These are phyloP conservation scores for Agrochola litura DNA, from an alignment of 2,888 invertebrate species.

Conservation along the genomic window DNA sequence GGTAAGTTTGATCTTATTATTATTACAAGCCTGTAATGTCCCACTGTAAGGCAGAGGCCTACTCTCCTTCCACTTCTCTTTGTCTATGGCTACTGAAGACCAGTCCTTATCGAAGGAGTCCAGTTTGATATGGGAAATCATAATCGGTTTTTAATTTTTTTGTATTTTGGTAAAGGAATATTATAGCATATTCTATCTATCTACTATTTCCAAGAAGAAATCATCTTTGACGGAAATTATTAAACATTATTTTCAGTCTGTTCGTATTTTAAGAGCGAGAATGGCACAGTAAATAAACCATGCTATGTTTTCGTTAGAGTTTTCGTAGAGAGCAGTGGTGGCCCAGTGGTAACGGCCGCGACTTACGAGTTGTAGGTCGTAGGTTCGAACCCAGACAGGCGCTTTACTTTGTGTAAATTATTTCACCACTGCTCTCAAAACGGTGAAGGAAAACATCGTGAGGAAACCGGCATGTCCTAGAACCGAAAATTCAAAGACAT, in stretches of 20 bases:
- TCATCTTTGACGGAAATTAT: neutral
- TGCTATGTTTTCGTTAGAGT: neutral
- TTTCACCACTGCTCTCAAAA: too few relatives aligned
- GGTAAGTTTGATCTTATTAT: constrained; percentile 77
- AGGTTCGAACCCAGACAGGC: too few relatives aligned
- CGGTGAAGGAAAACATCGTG: too few relatives aligned
- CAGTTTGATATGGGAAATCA: neutral
- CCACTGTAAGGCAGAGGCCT: neutral
- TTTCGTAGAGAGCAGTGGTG: too few relatives aligned
- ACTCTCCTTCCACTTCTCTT: neutral
- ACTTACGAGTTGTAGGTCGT: too few relatives aligned
- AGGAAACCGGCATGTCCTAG: too few relatives aligned
- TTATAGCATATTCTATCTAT: neutral
- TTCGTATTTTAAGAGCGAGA: constrained; percentile 1
- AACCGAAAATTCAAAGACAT: too few relatives aligned
- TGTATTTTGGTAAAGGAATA: neutral
- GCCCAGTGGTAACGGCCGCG: too few relatives aligned
- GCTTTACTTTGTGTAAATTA: too few relatives aligned
- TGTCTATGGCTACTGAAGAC: neutral
- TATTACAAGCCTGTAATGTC: neutral
- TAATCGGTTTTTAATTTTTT: too few relatives aligned
- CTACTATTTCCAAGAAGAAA: neutral
- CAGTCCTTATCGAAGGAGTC: neutral
- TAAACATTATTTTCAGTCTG: neutral
- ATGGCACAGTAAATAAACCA: neutral